Conservation (phyloP, 2,888 invertebrate genomes). For the Graphium colonna region DNA sequence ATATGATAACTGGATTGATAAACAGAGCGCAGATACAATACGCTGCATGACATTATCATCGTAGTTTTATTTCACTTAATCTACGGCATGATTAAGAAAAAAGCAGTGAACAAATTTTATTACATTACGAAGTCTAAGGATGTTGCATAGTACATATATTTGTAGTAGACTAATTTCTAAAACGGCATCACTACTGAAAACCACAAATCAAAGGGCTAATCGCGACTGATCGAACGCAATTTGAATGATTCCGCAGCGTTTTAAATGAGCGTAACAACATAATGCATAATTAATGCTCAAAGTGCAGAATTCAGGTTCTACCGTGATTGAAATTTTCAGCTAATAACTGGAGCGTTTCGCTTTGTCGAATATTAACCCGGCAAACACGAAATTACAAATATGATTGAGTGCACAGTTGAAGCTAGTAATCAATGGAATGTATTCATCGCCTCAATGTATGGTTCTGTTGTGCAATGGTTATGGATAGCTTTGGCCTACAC, state of each 20-base stretch:
- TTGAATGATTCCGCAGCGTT: constrained; percentile 47
- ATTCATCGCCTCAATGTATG: constrained; percentile 8
- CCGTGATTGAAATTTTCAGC: constrained; percentile 40
- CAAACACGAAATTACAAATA: constrained; percentile 18
- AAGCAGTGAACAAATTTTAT: no score
- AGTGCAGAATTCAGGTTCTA: constrained; percentile 35
- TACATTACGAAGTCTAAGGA: no score
- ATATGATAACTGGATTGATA: no score
- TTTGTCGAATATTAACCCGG: constrained; percentile 33
- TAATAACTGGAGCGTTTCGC: constrained; percentile 32
- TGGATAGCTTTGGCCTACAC: constrained; percentile 20
- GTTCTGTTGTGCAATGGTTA: constrained; percentile 12
- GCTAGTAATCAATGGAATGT: constrained; percentile 6
- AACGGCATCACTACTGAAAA: no score
- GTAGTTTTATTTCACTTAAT: no score
- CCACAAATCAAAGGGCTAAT: no score
- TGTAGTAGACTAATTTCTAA: no score
- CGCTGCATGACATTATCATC: no score
- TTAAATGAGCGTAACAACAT: constrained; percentile 37
- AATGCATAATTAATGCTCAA: constrained; percentile 48
- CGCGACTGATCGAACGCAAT: constrained; percentile 51
- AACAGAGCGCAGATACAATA: no score
- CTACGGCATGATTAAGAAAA: no score
- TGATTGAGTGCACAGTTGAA: constrained; percentile 13
- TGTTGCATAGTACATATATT: no score